Percentiles rank a stretch among this genome's conserved stretches.
Conservation (phyloP, 1,140 invertebrate species). For the Caenorhabditis elegans region DNA sequence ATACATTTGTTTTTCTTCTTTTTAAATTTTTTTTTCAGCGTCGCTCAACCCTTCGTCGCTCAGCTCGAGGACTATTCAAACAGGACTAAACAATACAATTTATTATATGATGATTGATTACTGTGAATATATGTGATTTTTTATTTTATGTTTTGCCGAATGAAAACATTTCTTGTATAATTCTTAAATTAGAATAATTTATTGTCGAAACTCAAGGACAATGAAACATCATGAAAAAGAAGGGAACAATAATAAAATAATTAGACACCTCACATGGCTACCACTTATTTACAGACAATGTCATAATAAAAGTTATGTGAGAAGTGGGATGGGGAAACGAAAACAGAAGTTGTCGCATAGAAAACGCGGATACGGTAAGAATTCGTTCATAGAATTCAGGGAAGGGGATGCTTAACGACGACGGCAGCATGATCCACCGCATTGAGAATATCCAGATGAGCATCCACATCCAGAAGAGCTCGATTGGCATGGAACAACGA, state of each 20-base stretch:
- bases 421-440: slow-evolving; percentile 40
- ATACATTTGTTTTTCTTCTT: too few species aligned
- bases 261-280: slow-evolving; percentile 26
- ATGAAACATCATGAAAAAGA: neutral
- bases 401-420: slow-evolving; percentile 10
- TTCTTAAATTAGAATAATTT: slow-evolving; percentile 29
- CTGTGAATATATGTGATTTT: too few species aligned
- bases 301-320: slow-evolving; percentile 30
- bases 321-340: neutral
- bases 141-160: too few species aligned
- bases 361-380: slow-evolving; percentile 23
- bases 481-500: slow-evolving; percentile 26
- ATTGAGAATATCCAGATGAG: slow-evolving; percentile 38
- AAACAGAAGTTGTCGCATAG: slow-evolving; percentile 19
- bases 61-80: too few species aligned
- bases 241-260: neutral
- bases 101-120: too few species aligned
- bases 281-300: slow-evolving; percentile 29
- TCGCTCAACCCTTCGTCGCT: too few species aligned
- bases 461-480: slow-evolving; percentile 34
- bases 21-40: too few species aligned
- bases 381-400: neutral
- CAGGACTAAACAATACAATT: too few species aligned
- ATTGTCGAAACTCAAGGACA: slow-evolving; percentile 8
- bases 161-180: too few species aligned